These are phyloP conservation scores for Neopipo cinnamomea DNA, from an alignment of 2,113 vertebrate species.

Conservation along the genomic window DNA sequence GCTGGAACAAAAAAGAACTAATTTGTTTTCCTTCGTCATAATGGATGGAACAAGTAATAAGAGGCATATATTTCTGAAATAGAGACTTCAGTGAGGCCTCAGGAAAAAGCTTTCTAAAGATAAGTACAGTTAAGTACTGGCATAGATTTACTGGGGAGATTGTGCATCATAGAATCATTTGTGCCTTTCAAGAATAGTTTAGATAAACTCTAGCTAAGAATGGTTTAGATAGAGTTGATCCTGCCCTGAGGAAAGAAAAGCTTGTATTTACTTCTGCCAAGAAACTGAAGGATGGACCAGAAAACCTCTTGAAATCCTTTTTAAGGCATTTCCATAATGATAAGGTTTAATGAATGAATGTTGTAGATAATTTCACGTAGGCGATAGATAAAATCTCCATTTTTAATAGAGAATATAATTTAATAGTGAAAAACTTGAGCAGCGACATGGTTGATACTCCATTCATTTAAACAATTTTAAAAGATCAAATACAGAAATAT, in stretches of 20 bases:
- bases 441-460: neutral
- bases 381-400: neutral
- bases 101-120: neutral
- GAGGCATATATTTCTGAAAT: neutral
- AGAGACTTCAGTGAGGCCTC: neutral
- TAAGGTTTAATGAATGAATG: neutral
- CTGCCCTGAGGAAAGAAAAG: neutral
- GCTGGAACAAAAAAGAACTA: neutral
- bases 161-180: neutral
- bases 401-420: neutral
- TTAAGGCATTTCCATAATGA: neutral
- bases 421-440: neutral
- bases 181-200: neutral
- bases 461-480: neutral
- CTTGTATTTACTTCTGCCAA: neutral
- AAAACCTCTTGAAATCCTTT: neutral
- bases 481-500: neutral
- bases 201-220: neutral
- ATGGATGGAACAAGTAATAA: neutral
- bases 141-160: neutral
- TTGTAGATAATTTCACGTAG: neutral
- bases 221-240: neutral
- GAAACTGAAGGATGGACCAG: neutral
- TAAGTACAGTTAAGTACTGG: neutral
- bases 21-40: neutral